A percentile compares a stretch with the other conserved stretches of the same genome.
Evolutionary conservation across 2,113 vertebrate genomes (phyloP).

Genomic region (Heterotilapia buettikoferi): DNA sequence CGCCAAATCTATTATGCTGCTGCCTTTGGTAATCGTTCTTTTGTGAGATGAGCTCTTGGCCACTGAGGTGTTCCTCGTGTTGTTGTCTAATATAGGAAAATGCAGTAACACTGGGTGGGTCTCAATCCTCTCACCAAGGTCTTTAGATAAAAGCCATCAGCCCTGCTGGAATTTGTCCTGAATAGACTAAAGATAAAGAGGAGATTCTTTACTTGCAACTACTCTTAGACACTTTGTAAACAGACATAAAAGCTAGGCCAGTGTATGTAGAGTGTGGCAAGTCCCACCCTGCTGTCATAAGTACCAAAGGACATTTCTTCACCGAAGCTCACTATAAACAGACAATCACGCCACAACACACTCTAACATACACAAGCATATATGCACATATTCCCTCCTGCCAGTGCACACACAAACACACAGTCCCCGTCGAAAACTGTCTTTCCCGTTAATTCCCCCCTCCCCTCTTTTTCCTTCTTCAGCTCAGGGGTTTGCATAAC

Average conservation of each 20-base stretch:
- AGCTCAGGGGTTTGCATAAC: slow-evolving; percentile 86
- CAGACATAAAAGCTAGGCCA: slow-evolving; percentile 47
- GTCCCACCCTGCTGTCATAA: slow-evolving; percentile 45
- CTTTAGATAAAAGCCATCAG: slow-evolving; percentile 30
- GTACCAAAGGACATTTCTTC: slow-evolving; percentile 39
- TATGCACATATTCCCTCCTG: slow-evolving; percentile 19
- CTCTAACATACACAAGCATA: slow-evolving; percentile 16
- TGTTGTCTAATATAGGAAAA: slow-evolving; percentile 4
- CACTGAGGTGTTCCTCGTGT: not conserved
- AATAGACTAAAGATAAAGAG: not conserved
- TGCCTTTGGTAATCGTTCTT: not conserved
- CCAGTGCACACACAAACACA: slow-evolving; percentile 43
- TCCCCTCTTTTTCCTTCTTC: slow-evolving; percentile 68
- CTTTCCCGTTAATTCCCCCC: slow-evolving; percentile 56
- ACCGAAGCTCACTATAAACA: slow-evolving; percentile 27
- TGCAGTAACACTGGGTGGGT: slow-evolving; percentile 5
- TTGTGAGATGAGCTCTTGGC: not conserved
- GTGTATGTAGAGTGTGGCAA: slow-evolving; percentile 51
- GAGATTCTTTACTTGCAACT: slow-evolving; percentile 27
- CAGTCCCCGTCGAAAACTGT: slow-evolving; percentile 58
- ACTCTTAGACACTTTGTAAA: slow-evolving; percentile 53
- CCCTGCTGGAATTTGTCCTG: not conserved
- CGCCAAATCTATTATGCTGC: not conserved
- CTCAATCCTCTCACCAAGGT: not conserved
- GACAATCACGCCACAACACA: slow-evolving; percentile 16